These are phyloP conservation scores for Mus spicilegus DNA, from an alignment of 2,113 vertebrate genomes.

Conservation along the genomic window DNA sequence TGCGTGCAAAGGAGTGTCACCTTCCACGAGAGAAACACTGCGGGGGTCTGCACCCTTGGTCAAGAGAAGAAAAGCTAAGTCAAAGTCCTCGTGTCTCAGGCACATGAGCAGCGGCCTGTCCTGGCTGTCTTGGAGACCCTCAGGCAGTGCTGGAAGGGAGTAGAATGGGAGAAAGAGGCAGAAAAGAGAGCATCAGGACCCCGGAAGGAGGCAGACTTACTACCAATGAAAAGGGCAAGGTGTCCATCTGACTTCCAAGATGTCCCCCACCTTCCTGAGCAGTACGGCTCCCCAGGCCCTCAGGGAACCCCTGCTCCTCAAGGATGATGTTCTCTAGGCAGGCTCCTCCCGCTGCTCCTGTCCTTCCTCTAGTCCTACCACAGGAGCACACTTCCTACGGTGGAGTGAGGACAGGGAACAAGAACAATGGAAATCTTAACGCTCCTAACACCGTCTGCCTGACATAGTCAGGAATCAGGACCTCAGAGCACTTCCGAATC, in stretches of 20 bases:
- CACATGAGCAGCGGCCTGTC: slow-evolving; percentile 84
- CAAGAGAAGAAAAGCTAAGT: slow-evolving; percentile 85
- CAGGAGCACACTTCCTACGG: background rate
- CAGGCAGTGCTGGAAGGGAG: slow-evolving; percentile 49
- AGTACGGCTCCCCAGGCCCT: background rate
- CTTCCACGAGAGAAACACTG: slow-evolving; percentile 76
- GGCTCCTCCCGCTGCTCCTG: background rate
- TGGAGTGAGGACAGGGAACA: background rate
- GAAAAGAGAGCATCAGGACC: background rate
- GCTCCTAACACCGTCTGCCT: background rate
- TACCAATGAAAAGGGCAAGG: background rate
- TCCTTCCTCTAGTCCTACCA: background rate
- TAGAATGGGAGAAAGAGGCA: background rate
- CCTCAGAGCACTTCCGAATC: background rate
- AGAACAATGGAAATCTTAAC: background rate
- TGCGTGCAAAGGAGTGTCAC: slow-evolving; percentile 89
- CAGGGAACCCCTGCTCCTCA: background rate
- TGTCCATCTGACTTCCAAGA: background rate
- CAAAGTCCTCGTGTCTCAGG: slow-evolving; percentile 83
- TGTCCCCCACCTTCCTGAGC: background rate
- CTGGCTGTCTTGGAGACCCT: slow-evolving; percentile 63
- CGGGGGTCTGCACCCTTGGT: slow-evolving; percentile 85
- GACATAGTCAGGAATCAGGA: background rate
- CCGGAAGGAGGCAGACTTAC: too few relatives aligned
- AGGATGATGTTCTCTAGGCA: background rate